Evolutionary conservation across 2,113 vertebrate genomes (phyloP).

Genomic region (Ceyx margarethae): DNA sequence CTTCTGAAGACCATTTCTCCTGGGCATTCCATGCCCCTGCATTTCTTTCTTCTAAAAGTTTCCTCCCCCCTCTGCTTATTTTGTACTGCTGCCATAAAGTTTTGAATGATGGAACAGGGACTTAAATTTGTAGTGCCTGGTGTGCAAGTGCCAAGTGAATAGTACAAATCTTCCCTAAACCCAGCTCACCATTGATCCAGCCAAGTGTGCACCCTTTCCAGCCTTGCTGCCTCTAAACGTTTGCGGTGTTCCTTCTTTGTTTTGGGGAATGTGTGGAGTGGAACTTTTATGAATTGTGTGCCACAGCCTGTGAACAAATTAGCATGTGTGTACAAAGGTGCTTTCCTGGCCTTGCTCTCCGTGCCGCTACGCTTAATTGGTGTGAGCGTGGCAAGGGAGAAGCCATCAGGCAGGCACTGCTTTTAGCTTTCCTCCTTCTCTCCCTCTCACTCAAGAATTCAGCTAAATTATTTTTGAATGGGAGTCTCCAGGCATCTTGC

Average conservation of each 20-base stretch:
- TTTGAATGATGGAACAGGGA: background rate
- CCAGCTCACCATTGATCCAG: background rate
- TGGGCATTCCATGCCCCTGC: background rate
- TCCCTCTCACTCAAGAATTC: constrained; percentile 6
- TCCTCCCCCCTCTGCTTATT: background rate
- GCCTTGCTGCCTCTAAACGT: background rate
- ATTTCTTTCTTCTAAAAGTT: background rate
- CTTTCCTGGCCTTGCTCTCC: background rate
- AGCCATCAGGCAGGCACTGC: background rate
- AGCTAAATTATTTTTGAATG: background rate
- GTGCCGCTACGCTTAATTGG: background rate
- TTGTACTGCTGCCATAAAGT: background rate
- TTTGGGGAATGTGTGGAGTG: background rate
- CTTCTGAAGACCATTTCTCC: background rate
- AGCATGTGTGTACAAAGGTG: constrained; percentile 43
- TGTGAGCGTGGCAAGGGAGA: background rate
- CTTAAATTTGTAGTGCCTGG: background rate
- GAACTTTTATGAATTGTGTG: background rate
- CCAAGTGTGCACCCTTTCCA: background rate
- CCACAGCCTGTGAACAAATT: background rate
- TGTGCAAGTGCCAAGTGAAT: background rate
- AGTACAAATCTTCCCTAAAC: background rate
- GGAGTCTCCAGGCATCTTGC: background rate
- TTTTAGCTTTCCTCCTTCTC: background rate
- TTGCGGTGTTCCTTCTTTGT: background rate